A percentile compares a stretch with the other conserved stretches of the same genome.
phyloP scores from a whole-genome alignment of 2,113 vertebrate genomes.

The Menidia beryllina region DNA sequence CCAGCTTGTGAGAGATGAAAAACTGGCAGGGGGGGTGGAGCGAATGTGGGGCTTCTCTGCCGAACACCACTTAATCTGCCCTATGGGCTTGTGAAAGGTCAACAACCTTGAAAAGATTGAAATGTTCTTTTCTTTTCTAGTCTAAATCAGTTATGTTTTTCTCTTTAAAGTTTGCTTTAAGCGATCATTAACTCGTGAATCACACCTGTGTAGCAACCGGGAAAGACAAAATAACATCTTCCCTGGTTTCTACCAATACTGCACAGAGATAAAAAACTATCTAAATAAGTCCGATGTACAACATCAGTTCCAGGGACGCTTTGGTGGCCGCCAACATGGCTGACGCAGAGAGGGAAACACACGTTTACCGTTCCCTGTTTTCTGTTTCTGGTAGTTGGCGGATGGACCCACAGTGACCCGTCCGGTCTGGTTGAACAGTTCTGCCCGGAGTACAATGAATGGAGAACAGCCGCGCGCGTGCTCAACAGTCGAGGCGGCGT shows the following conservation, averaged over 20 bases:
- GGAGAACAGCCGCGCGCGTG: conserved; percentile 67
- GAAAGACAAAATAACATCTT: not conserved
- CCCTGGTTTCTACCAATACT: not conserved
- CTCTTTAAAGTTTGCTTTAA: not conserved
- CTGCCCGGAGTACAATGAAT: conserved; percentile 74
- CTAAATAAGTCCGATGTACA: too few relatives aligned
- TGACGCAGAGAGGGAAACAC: not conserved
- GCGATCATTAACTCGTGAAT: not conserved
- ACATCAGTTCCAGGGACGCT: too few relatives aligned
- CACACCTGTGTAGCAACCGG: conserved; percentile 25
- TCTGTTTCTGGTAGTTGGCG: conserved; percentile 67
- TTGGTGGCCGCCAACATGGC: not conserved
- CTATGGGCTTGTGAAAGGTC: not conserved
- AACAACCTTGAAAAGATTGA: not conserved
- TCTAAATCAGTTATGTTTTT: not conserved
- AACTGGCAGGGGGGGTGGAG: not conserved
- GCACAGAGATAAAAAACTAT: not conserved
- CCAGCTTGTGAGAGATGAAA: not conserved
- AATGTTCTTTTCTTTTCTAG: not conserved
- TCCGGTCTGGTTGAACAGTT: conserved; percentile 74
- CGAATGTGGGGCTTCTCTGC: not conserved
- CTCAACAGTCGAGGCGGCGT: conserved; percentile 49
- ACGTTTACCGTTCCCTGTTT: not conserved
- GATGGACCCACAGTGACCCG: conserved; percentile 64
- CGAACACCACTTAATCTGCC: not conserved